Evolutionary conservation across 2,113 vertebrate genomes (phyloP).

Genomic region (Semicossyphus pulcher): DNA sequence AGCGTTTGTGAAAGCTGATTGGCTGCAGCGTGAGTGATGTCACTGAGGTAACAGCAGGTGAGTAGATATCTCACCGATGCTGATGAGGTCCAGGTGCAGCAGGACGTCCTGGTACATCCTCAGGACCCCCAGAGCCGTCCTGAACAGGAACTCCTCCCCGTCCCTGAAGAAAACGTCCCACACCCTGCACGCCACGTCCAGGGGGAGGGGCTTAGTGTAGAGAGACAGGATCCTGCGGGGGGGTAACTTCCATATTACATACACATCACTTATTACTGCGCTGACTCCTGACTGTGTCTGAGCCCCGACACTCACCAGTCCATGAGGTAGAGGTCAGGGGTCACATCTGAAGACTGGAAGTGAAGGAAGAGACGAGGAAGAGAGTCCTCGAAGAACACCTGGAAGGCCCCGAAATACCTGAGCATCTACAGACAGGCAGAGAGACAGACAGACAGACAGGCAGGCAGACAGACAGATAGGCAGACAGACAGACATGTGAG

Average conservation of each 20-base stretch:
- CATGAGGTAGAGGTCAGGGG: slow-evolving; percentile 31
- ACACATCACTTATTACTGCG: too few relatives aligned
- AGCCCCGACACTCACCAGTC: slow-evolving; percentile 18
- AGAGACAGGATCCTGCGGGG: slow-evolving; percentile 24
- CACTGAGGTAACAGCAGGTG: too few relatives aligned
- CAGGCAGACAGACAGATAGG: background rate
- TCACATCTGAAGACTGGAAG: slow-evolving; percentile 20
- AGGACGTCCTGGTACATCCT: slow-evolving; percentile 8
- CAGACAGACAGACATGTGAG: background rate
- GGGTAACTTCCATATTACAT: too few relatives aligned
- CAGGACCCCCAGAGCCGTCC: slow-evolving; percentile 24
- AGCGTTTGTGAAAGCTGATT: background rate
- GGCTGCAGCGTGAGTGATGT: background rate
- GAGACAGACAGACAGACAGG: background rate
- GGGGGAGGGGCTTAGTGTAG: slow-evolving; percentile 31
- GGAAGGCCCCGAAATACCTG: slow-evolving; percentile 16
- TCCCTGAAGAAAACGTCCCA: slow-evolving; percentile 22
- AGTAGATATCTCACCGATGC: slow-evolving; percentile 21
- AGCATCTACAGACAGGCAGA: background rate
- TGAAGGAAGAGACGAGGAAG: slow-evolving; percentile 21
- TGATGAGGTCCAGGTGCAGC: slow-evolving; percentile 18
- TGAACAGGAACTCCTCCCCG: slow-evolving; percentile 33
- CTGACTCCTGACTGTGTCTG: too few relatives aligned
- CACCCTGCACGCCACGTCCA: slow-evolving; percentile 21
- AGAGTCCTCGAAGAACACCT: slow-evolving; percentile 2